A percentile compares a stretch with the other conserved stretches of the same genome.
Evolutionary conservation across 92 coral and sea anemone genomes (phyloP).

Genomic region (Virgularia gustaviana): DNA sequence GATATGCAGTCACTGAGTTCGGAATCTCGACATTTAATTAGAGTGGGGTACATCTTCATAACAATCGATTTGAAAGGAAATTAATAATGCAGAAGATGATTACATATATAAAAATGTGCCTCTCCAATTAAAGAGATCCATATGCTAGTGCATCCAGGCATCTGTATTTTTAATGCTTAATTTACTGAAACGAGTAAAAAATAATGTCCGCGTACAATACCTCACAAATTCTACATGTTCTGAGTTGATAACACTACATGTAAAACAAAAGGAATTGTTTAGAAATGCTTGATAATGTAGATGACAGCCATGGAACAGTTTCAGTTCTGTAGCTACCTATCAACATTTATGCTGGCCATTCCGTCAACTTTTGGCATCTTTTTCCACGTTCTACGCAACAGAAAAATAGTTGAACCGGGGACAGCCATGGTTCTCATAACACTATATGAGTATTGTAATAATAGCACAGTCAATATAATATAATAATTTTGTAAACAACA

Average conservation of each 20-base stretch:
- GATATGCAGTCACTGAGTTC: too few relatives aligned
- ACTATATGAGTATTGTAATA: too few relatives aligned
- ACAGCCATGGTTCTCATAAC: too few relatives aligned
- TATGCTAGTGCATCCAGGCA: too few relatives aligned
- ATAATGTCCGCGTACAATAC: conserved; percentile 23
- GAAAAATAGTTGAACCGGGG: not conserved
- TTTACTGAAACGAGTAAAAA: not conserved
- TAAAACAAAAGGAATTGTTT: conserved; percentile 2
- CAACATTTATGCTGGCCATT: conserved; percentile 95
- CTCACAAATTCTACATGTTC: conserved; percentile 88
- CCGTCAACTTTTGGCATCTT: conserved; percentile 99
- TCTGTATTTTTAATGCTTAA: too few relatives aligned
- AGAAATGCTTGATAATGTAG: not conserved
- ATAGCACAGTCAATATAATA: too few relatives aligned
- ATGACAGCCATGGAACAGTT: not conserved
- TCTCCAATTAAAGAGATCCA: too few relatives aligned
- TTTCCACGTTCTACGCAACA: conserved; percentile 82
- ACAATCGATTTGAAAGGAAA: not conserved
- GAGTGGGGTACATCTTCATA: too few relatives aligned
- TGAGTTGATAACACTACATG: conserved; percentile 81
- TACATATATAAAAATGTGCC: not conserved
- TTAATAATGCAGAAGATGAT: not conserved
- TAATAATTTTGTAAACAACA: too few relatives aligned
- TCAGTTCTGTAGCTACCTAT: too few relatives aligned
- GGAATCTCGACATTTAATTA: too few relatives aligned